These are phyloP conservation scores for Pseudorhiza aurosa DNA, from an alignment of 30 jellyfish, hydroid and myxozoan genomes.

Conservation along the genomic window DNA sequence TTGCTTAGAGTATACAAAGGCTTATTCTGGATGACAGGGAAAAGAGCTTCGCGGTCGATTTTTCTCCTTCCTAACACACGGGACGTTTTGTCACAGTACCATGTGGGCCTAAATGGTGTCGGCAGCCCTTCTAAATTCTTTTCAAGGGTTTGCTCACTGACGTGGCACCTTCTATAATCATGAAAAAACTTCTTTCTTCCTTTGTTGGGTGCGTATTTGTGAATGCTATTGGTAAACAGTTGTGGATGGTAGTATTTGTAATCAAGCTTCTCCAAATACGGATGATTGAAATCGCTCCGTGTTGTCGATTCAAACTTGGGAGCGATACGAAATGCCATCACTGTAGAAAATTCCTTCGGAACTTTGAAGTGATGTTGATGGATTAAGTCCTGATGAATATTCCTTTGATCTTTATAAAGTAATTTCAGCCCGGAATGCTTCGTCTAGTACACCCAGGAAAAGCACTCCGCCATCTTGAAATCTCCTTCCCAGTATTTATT, in stretches of 20 bases:
- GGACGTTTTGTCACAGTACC: slow-evolving; percentile 71
- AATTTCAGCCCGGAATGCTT: no score
- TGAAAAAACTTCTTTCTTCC: slow-evolving; percentile 64
- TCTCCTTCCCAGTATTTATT: no score
- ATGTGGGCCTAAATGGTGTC: slow-evolving; percentile 69
- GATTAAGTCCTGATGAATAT: no score
- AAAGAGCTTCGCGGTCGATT: slow-evolving; percentile 70
- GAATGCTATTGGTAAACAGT: slow-evolving; percentile 30
- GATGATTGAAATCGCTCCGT: slow-evolving; percentile 65
- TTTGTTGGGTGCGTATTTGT: slow-evolving; percentile 65
- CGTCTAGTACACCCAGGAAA: no score
- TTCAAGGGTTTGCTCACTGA: slow-evolving; percentile 57
- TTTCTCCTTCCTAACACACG: slow-evolving; percentile 79
- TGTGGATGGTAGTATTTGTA: slow-evolving; percentile 78
- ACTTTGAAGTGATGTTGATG: no score
- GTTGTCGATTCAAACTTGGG: slow-evolving; percentile 71
- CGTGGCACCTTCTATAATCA: slow-evolving; percentile 69
- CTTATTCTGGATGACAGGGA: slow-evolving; percentile 79
- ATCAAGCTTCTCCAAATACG: slow-evolving; percentile 43
- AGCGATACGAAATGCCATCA: slow-evolving; percentile 73
- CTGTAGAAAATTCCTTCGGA: no score
- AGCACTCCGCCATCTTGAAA: no score
- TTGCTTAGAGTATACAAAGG: slow-evolving; percentile 74
- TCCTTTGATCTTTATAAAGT: no score
- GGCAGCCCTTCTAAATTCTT: slow-evolving; percentile 33